Conservation (phyloP, 2,797 vertebrate genomes). For the Protosalanx chinensis region DNA sequence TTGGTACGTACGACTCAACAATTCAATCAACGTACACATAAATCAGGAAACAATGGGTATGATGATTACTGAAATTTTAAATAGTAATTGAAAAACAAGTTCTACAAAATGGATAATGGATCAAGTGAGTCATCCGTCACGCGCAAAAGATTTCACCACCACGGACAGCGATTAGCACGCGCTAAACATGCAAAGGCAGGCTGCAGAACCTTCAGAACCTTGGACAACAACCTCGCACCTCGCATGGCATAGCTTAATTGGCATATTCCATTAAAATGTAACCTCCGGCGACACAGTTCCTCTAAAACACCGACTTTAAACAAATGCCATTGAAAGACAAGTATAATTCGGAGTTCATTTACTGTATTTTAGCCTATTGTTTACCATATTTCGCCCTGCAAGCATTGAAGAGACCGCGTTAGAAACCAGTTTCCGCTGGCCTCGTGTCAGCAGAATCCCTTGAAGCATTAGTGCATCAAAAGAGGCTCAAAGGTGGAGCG, state of each 20-base stretch:
- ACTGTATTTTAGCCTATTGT: conserved; percentile 22
- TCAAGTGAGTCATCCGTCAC: background rate
- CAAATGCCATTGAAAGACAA: background rate
- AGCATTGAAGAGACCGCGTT: conserved; percentile 48
- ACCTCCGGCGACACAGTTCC: background rate
- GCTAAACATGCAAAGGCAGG: no score
- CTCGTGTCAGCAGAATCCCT: conserved; percentile 47
- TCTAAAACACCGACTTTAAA: no score
- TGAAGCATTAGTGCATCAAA: conserved; percentile 58
- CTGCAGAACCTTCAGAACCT: background rate
- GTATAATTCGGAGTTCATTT: background rate
- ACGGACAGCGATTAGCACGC: conserved; percentile 37
- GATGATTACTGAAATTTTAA: background rate
- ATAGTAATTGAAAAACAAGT: background rate
- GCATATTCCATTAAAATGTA: background rate
- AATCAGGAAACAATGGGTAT: no score
- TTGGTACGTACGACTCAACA: background rate
- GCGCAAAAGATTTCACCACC: conserved; percentile 44
- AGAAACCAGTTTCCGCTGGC: conserved; percentile 52
- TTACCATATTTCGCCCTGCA: conserved; percentile 61
- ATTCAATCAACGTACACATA: background rate
- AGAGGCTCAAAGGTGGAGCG: conserved; percentile 47
- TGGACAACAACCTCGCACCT: no score
- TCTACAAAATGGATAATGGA: conserved; percentile 13
- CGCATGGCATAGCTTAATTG: background rate